These are phyloP conservation scores for Vulpes vulpes DNA, from an alignment of 2,113 vertebrate genomes.

Conservation along the genomic window DNA sequence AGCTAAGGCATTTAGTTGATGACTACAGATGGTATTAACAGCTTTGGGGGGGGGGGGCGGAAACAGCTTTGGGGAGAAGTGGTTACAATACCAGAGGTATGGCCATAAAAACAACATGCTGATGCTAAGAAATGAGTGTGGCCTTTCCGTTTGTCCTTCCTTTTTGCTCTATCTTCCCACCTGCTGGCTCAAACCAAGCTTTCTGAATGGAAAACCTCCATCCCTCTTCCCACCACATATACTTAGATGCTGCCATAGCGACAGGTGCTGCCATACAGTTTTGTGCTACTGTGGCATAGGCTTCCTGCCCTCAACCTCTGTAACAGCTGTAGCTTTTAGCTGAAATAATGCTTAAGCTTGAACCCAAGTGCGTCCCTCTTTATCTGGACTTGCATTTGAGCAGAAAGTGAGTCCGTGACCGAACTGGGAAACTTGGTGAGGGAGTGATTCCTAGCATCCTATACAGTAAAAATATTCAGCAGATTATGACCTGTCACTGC, in stretches of 20 bases:
- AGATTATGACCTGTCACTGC: background rate
- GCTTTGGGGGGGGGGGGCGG: background rate
- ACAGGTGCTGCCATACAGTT: background rate
- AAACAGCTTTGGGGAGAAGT: background rate
- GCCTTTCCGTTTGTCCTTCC: background rate
- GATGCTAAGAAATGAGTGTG: background rate
- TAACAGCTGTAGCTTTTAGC: background rate
- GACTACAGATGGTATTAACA: background rate
- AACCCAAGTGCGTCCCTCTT: background rate
- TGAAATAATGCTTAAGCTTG: background rate
- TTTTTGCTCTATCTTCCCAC: background rate
- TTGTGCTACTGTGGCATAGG: background rate
- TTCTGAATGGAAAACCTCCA: background rate
- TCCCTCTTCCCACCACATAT: too few relatives aligned
- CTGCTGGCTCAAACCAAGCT: background rate
- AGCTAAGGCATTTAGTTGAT: too few relatives aligned
- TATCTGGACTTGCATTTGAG: background rate
- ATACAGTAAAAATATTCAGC: background rate
- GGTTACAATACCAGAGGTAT: background rate
- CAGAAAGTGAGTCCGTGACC: background rate
- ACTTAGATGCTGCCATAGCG: background rate
- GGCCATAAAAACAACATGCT: accelerated
- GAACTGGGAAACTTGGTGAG: background rate
- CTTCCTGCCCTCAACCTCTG: background rate
- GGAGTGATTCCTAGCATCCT: background rate